Percentiles rank a stretch among this genome's conserved stretches.
Conservation (phyloP, 1,140 invertebrate genomes). For the Macrocentrus cingulum region DNA sequence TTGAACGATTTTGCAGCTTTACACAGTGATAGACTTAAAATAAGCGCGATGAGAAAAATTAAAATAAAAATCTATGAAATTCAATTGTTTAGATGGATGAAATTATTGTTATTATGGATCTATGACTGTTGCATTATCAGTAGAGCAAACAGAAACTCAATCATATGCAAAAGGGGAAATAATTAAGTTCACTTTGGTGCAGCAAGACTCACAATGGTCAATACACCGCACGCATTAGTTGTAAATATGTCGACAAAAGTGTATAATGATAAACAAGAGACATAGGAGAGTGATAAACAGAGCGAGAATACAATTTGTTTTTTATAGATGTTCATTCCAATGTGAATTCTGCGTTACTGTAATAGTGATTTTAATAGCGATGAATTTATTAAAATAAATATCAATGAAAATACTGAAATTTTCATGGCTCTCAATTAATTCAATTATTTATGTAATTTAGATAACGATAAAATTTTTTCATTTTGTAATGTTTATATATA, state of each 20-base stretch:
- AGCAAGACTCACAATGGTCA: slow-evolving; percentile 17
- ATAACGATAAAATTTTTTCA: too few species aligned
- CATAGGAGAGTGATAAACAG: neutral
- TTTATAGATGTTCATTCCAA: slow-evolving; percentile 7
- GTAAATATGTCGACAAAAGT: slow-evolving; percentile 10
- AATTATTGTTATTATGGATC: slow-evolving; percentile 11
- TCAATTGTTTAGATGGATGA: neutral
- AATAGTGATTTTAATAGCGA: neutral
- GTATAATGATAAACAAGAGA: slow-evolving; percentile 8
- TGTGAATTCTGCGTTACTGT: slow-evolving; percentile 7
- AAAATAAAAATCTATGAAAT: too few species aligned
- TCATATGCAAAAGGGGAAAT: slow-evolving; percentile 22
- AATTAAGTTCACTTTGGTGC: slow-evolving; percentile 7
- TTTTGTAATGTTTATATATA: too few species aligned
- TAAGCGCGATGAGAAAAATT: too few species aligned
- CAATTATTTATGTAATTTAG: too few species aligned
- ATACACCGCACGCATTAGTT: slow-evolving; percentile 19
- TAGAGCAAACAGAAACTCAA: slow-evolving; percentile 27
- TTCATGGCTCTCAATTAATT: too few species aligned
- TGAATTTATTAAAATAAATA: neutral
- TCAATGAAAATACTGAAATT: too few species aligned
- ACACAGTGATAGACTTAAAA: too few species aligned
- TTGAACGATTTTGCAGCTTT: slow-evolving; percentile 22
- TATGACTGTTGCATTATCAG: slow-evolving; percentile 19
- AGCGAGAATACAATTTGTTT: slow-evolving; percentile 9